A percentile compares a stretch with the other conserved stretches of the same genome.
Evolutionary conservation across 1,140 invertebrate genomes (phyloP).

Genomic region (Megathymus violae): DNA sequence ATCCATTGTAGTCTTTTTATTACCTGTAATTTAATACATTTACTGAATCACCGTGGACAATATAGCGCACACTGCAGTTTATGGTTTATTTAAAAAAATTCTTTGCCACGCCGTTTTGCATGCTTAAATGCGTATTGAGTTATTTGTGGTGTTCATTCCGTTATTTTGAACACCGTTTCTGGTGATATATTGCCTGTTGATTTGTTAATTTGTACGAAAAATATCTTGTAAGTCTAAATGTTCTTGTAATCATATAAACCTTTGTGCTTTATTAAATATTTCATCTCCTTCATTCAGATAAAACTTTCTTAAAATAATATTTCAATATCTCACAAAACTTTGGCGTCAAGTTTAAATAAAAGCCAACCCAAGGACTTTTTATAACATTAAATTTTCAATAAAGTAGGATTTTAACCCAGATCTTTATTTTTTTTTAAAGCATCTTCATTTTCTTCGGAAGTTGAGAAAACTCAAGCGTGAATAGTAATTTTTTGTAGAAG

Average conservation of each 20-base stretch:
- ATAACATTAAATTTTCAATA: slow-evolving; percentile 32
- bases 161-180: slow-evolving; percentile 1
- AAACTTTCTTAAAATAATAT: not conserved
- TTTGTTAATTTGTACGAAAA: too few species aligned
- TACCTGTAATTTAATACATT: slow-evolving; percentile 71
- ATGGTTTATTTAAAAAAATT: slow-evolving; percentile 53
- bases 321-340: slow-evolving; percentile 23
- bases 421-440: slow-evolving; percentile 41
- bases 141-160: slow-evolving; percentile 10
- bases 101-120: slow-evolving; percentile 42
- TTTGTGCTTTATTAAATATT: too few species aligned
- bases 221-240: too few species aligned
- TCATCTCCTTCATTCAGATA: not conserved
- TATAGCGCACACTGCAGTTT: slow-evolving; percentile 53
- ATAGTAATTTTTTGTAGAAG: not conserved
- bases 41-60: slow-evolving; percentile 57
- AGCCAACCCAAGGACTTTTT: slow-evolving; percentile 16
- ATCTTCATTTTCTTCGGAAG: slow-evolving; percentile 47
- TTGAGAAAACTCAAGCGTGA: slow-evolving; percentile 33
- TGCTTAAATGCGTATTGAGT: slow-evolving; percentile 40
- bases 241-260: too few species aligned
- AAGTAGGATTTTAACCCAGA: slow-evolving; percentile 38
- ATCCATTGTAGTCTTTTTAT: slow-evolving; percentile 46
- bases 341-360: not conserved
- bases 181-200: not conserved